Evolutionary conservation across 2,797 vertebrate species (phyloP).

Genomic region (Micropoecilia bifurca): DNA sequence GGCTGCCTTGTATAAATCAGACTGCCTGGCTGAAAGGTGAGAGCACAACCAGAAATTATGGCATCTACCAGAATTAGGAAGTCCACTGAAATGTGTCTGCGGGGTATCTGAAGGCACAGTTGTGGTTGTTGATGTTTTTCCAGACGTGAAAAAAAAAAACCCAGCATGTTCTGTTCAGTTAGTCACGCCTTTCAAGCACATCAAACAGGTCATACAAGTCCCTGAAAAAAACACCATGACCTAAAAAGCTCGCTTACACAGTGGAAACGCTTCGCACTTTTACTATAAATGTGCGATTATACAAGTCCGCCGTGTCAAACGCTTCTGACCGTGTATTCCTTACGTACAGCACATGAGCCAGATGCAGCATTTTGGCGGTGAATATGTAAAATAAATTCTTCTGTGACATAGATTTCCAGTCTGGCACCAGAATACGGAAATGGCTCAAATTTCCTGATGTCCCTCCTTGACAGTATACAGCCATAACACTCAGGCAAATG

Average conservation of each 20-base stretch:
- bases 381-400: background rate
- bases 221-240: conserved; percentile 7
- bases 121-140: conserved; percentile 64
- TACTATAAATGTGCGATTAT: background rate
- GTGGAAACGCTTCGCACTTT: background rate
- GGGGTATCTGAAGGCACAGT: conserved; percentile 43
- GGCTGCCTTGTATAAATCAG: conserved; percentile 56
- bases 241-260: conserved; percentile 9
- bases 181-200: conserved; percentile 46
- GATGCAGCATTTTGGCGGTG: too few species aligned
- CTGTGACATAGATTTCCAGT: conserved; percentile 10
- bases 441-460: conserved; percentile 32
- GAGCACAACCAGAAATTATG: conserved; percentile 65
- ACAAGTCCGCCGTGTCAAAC: background rate
- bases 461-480: conserved; percentile 18
- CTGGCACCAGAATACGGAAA: conserved; percentile 62
- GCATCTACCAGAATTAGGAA: conserved; percentile 67
- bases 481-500: background rate
- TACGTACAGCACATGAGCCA: background rate
- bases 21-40: conserved; percentile 39
- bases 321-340: background rate
- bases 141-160: conserved; percentile 32
- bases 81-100: conserved; percentile 62
- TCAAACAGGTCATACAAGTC: conserved; percentile 47
- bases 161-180: conserved; percentile 12